Conservation (phyloP, 2,888 invertebrate species). For the Tetragonisca angustula region DNA sequence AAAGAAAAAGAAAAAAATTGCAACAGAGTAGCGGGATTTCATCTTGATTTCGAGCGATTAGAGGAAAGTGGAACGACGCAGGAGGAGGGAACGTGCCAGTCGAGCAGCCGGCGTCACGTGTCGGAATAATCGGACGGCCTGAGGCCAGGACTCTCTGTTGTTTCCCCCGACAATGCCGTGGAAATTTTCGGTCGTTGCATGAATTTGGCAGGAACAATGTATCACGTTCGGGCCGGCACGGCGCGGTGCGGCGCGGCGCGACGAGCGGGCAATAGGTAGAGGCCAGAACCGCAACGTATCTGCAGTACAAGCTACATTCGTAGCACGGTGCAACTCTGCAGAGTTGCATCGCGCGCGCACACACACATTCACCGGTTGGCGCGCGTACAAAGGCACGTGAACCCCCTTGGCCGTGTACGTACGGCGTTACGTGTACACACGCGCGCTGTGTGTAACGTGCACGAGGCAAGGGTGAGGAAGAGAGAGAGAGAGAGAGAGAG, state of each 20-base stretch:
- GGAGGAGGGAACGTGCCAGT: conserved; percentile 2
- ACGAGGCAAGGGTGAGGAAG: not conserved
- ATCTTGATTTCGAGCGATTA: conserved; percentile 37
- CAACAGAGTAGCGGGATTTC: not conserved
- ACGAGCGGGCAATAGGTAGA: conserved; percentile 55
- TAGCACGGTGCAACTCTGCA: conserved; percentile 62
- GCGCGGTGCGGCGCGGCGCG: not conserved
- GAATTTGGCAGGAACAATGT: conserved; percentile 74
- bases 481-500: too few relatives aligned
- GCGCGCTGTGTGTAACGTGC: not conserved
- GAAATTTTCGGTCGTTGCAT: conserved; percentile 70
- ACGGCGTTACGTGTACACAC: not conserved
- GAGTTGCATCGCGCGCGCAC: conserved; percentile 5
- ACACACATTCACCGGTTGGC: conserved; percentile 24
- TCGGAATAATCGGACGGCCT: conserved; percentile 38
- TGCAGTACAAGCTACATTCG: conserved; percentile 76
- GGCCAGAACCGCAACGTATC: conserved; percentile 76
- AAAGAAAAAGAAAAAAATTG: not conserved
- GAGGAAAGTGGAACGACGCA: conserved; percentile 20
- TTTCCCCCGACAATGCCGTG: conserved; percentile 38
- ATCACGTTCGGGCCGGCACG: conserved; percentile 62
- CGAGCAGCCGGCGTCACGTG: conserved; percentile 46
- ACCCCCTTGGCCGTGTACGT: too few relatives aligned
- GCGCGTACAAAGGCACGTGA: conserved; percentile 29
- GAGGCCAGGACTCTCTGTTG: conserved; percentile 28